phyloP scores from a whole-genome alignment of 2,888 invertebrate genomes.

The Hymenopus coronatus region DNA sequence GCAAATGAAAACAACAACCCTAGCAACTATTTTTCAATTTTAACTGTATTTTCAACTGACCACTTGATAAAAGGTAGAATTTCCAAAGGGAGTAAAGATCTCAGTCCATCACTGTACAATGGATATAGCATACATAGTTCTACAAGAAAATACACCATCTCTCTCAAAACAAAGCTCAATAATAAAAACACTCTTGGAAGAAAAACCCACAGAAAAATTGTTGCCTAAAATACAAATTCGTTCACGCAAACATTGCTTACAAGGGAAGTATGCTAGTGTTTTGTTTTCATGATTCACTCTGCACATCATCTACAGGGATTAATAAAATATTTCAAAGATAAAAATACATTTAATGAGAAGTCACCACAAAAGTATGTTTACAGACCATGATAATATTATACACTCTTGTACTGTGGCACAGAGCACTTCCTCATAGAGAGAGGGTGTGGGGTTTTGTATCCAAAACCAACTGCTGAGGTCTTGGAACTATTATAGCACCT shows the following conservation, averaged over 20 bases:
- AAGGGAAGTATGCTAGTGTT: constrained; percentile 7
- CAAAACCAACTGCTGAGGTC: not conserved
- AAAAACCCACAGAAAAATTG: constrained; percentile 31
- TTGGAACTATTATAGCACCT: not conserved
- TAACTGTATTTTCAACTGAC: constrained; percentile 27
- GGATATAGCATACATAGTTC: constrained; percentile 30
- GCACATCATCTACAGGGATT: constrained; percentile 31
- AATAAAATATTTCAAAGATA: constrained; percentile 37
- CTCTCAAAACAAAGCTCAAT: constrained; percentile 32
- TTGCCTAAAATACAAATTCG: constrained; percentile 31
- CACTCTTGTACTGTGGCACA: constrained; percentile 35
- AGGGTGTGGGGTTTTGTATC: not conserved
- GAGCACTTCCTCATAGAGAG: constrained; percentile 27
- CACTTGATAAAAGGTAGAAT: constrained; percentile 33
- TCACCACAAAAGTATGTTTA: constrained; percentile 36
- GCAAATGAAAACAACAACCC: not conserved
- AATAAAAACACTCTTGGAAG: constrained; percentile 31
- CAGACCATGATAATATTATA: constrained; percentile 33
- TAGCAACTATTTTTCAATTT: constrained; percentile 4
- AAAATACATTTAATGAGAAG: constrained; percentile 38
- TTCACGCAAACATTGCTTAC: constrained; percentile 25
- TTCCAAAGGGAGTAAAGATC: constrained; percentile 27
- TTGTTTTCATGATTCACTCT: not conserved
- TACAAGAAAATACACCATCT: constrained; percentile 34
- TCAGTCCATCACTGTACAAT: constrained; percentile 35